A percentile compares a stretch with the other conserved stretches of the same genome.
phyloP scores from a whole-genome alignment of 2,113 vertebrate species.

The Gasterosteus aculeatus region DNA sequence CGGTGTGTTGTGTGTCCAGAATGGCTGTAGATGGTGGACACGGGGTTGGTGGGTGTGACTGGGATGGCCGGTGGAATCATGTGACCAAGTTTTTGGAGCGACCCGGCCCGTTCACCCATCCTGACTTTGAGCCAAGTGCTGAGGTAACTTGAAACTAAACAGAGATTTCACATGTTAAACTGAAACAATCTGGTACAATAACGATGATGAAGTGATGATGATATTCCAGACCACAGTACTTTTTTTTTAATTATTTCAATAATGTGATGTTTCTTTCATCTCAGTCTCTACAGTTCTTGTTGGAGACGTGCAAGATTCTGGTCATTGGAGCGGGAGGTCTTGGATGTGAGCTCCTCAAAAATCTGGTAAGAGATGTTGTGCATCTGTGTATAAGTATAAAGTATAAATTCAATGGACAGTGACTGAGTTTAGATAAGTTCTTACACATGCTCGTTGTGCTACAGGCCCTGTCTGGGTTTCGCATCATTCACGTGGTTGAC shows the following conservation, averaged over 20 bases:
- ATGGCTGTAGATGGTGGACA: slow-evolving; percentile 98
- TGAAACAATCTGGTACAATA: neutral
- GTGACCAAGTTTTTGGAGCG: slow-evolving; percentile 97
- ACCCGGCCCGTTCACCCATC: slow-evolving; percentile 96
- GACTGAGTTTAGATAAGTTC: neutral
- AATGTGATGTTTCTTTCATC: neutral
- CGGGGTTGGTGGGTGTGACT: slow-evolving; percentile 88
- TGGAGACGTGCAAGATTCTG: slow-evolving; percentile 94
- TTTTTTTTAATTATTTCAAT: neutral
- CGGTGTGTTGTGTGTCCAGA: slow-evolving; percentile 87
- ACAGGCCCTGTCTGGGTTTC: slow-evolving; percentile 94
- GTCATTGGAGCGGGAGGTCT: slow-evolving; percentile 96
- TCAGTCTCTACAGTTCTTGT: slow-evolving; percentile 92
- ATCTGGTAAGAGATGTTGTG: slow-evolving; percentile 84
- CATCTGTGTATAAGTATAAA: neutral
- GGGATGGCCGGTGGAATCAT: slow-evolving; percentile 98
- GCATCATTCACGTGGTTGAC: slow-evolving; percentile 96
- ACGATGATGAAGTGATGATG: neutral
- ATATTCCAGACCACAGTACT: neutral
- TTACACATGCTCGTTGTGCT: slow-evolving; percentile 37
- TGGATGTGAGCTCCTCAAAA: slow-evolving; percentile 96
- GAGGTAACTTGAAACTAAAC: slow-evolving; percentile 82
- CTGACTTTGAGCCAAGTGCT: slow-evolving; percentile 96
- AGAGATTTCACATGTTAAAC: neutral
- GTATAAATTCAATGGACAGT: neutral